A percentile compares a stretch with the other conserved stretches of the same genome.
These are phyloP conservation scores for Drosophila tani DNA, from an alignment of 1,140 invertebrate genomes.

Conservation along the genomic window DNA sequence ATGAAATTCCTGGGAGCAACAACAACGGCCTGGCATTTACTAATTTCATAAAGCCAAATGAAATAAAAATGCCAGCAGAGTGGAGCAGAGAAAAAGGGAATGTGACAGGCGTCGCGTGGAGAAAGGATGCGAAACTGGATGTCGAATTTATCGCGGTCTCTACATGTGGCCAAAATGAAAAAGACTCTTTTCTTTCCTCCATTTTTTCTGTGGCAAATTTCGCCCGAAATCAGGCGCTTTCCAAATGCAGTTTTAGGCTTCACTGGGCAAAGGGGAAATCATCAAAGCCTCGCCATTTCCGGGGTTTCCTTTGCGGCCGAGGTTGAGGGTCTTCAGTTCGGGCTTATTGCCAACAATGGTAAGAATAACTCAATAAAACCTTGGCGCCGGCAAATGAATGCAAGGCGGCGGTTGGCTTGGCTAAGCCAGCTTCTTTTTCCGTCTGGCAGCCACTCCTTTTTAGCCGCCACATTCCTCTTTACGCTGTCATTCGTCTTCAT, in stretches of 20 bases:
- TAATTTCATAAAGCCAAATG: slow-evolving; percentile 78
- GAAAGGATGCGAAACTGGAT: slow-evolving; percentile 25
- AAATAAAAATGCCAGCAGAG: slow-evolving; percentile 66
- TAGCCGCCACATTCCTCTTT: slow-evolving; percentile 10
- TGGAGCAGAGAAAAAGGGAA: slow-evolving; percentile 5
- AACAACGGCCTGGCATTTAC: slow-evolving; percentile 55
- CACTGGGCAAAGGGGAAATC: slow-evolving; percentile 38
- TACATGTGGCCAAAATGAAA: slow-evolving; percentile 15
- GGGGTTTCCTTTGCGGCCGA: slow-evolving; percentile 7
- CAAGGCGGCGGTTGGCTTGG: slow-evolving; percentile 35
- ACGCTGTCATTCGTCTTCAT: slow-evolving; percentile 46
- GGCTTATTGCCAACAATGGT: slow-evolving; percentile 38
- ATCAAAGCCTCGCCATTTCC: slow-evolving; percentile 56
- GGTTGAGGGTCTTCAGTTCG: slow-evolving; percentile 14
- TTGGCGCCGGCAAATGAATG: slow-evolving; percentile 46
- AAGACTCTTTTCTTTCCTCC: background rate
- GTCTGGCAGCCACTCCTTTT: slow-evolving; percentile 1
- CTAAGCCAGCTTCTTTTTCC: slow-evolving; percentile 12
- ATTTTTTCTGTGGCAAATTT: slow-evolving; percentile 16
- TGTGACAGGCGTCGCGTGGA: slow-evolving; percentile 2
- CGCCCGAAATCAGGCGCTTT: slow-evolving; percentile 20
- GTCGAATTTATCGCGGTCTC: slow-evolving; percentile 61
- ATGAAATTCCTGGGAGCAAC: slow-evolving; percentile 52
- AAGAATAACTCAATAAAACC: slow-evolving; percentile 63
- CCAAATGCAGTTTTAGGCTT: slow-evolving; percentile 57